Conservation (phyloP, 2,888 invertebrate species). For the Caenorhabditis sp. region DNA sequence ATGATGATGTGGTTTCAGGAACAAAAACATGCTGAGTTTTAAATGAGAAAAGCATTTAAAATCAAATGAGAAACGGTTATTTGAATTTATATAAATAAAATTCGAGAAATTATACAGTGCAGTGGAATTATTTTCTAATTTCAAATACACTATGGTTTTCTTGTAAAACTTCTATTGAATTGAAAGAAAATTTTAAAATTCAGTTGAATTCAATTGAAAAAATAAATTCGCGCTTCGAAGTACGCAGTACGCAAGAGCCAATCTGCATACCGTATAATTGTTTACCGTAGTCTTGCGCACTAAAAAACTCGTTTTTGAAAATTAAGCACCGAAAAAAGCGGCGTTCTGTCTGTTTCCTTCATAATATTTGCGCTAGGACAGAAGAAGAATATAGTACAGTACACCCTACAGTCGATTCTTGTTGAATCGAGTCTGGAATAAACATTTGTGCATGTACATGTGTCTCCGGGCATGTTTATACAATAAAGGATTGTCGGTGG, state of each 20-base stretch:
- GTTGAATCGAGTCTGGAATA: constrained; percentile 22
- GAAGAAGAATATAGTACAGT: constrained; percentile 20
- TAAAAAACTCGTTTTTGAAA: background rate
- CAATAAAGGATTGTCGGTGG: background rate
- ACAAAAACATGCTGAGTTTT: background rate
- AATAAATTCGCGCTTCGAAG: background rate
- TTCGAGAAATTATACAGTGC: too few species aligned
- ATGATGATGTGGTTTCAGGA: background rate
- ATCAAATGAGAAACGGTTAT: too few species aligned
- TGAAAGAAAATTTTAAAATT: too few species aligned
- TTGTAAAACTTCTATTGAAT: too few species aligned
- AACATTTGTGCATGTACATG: constrained; percentile 9
- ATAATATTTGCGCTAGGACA: background rate
- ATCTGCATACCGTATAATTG: constrained; percentile 7
- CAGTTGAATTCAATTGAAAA: too few species aligned
- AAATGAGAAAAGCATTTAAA: background rate
- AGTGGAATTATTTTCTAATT: background rate
- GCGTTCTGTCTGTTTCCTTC: background rate
- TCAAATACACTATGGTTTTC: too few species aligned
- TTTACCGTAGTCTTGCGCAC: background rate
- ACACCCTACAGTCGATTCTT: background rate
- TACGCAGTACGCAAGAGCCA: constrained; percentile 8
- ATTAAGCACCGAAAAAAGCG: background rate
- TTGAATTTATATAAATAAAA: too few species aligned
- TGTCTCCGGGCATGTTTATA: constrained; percentile 32